These are phyloP conservation scores for Polyommatus icarus DNA, from an alignment of 2,888 invertebrate species.

Conservation along the genomic window DNA sequence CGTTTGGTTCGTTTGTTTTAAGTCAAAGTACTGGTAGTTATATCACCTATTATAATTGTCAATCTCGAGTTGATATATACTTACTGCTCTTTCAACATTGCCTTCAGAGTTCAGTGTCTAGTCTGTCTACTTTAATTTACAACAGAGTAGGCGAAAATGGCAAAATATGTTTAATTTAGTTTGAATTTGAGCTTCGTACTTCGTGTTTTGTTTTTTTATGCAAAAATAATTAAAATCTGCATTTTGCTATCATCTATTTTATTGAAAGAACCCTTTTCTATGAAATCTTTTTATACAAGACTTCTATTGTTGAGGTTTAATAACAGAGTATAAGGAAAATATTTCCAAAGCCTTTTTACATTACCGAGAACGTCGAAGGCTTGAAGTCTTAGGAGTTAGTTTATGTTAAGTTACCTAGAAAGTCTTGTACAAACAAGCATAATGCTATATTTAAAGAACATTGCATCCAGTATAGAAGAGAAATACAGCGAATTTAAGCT, in stretches of 20 bases:
- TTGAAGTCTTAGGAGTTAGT: background rate
- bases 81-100: too few relatives aligned
- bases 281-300: background rate
- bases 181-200: too few relatives aligned
- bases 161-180: too few relatives aligned
- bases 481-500: background rate
- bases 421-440: background rate
- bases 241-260: background rate
- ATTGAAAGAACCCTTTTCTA: background rate
- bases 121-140: too few relatives aligned
- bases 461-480: background rate
- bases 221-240: too few relatives aligned
- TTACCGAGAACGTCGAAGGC: background rate
- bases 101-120: too few relatives aligned
- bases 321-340: background rate
- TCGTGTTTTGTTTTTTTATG: too few relatives aligned
- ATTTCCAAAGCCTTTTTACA: background rate
- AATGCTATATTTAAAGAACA: background rate
- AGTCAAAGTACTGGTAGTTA: too few relatives aligned
- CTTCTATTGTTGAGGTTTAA: background rate
- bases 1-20: too few relatives aligned
- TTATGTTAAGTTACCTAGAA: background rate
- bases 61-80: too few relatives aligned
- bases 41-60: too few relatives aligned
- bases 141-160: too few relatives aligned